Conservation (phyloP, 2,888 invertebrate genomes). For the Elmis aenea region DNA sequence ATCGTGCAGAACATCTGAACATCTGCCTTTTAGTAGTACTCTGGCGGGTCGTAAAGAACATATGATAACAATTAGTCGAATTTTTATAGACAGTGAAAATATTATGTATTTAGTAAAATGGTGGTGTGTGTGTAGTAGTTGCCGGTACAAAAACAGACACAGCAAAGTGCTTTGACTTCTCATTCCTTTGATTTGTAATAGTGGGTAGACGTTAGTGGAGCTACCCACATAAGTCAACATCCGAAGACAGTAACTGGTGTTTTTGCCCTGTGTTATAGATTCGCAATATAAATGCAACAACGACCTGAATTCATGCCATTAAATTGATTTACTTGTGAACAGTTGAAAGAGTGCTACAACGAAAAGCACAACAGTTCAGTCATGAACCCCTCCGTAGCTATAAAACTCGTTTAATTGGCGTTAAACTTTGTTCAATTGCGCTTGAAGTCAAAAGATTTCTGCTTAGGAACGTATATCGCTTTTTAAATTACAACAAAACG, state of each 20-base stretch:
- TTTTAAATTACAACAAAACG: no score
- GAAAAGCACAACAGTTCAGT: slow-evolving; percentile 1
- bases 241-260: slow-evolving; percentile 29
- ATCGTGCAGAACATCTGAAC: slow-evolving; percentile 18
- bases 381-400: background rate
- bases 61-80: slow-evolving; percentile 32
- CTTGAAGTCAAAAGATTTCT: no score
- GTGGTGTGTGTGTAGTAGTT: background rate
- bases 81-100: slow-evolving; percentile 19
- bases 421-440: no score
- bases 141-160: background rate
- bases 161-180: background rate
- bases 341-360: slow-evolving; percentile 7
- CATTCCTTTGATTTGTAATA: background rate
- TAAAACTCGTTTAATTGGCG: no score
- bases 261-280: slow-evolving; percentile 30
- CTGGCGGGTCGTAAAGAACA: no score
- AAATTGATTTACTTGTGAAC: slow-evolving; percentile 33
- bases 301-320: slow-evolving; percentile 30
- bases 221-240: slow-evolving; percentile 7
- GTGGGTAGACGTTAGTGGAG: background rate
- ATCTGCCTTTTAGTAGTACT: slow-evolving; percentile 13
- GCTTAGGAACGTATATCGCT: no score
- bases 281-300: slow-evolving; percentile 25
- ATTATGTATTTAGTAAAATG: background rate